Base-by-base conservation (phyloP, 92 coral and sea anemone species). In the Heliopora coerulea region DNA sequence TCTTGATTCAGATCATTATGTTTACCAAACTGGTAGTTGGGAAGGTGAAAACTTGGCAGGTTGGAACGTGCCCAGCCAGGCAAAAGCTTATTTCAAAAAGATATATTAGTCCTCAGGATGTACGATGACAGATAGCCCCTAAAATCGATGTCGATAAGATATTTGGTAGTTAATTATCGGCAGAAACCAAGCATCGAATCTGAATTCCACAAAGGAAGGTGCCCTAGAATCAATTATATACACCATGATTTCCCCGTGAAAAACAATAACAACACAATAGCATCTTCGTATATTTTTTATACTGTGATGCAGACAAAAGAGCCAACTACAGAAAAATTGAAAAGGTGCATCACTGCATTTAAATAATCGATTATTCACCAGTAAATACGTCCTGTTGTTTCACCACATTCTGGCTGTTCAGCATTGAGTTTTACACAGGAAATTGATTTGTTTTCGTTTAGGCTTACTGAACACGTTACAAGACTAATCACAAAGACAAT, bases 1-100 rank as follows among this genome's bases (percentile, higher is more conserved):
- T 14, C 18, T 35, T 14, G 29, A 28, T 12, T 12, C 39, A 21
- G 28, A 63, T 33, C 70, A 6, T 37, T n/a, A n/a, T 49, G 74
- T 67, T 67, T 67, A 46, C 58, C 30, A 18, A 37, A 65, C 39
- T 18, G 31, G 34, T 23, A 28, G 39, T 67, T 29, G 41, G 27
- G 13, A 56, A 15, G 21, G 25, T 44, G 37, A 9, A 41, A 48
- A 21, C 33, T 23, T 20, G 13, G 58, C 74, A 67, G 24, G 74
- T 67, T 67, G 27, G 10, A 67, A 67, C 58, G 33, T 67, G 74
- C 74, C 74, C 58, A 33, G 28, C 59, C 56, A 67, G 39, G 59
- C n/a, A n/a, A n/a, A n/a, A n/a, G n/a, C n/a, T 46, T 37, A 37
- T 4, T 37, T 37, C 14, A 8, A 46, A 26, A 41, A 46, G 3